Percentiles rank a stretch among this genome's conserved stretches.
These are phyloP conservation scores for Micronycteris hirsuta DNA, from an alignment of 2,113 vertebrate species.

Conservation along the genomic window DNA sequence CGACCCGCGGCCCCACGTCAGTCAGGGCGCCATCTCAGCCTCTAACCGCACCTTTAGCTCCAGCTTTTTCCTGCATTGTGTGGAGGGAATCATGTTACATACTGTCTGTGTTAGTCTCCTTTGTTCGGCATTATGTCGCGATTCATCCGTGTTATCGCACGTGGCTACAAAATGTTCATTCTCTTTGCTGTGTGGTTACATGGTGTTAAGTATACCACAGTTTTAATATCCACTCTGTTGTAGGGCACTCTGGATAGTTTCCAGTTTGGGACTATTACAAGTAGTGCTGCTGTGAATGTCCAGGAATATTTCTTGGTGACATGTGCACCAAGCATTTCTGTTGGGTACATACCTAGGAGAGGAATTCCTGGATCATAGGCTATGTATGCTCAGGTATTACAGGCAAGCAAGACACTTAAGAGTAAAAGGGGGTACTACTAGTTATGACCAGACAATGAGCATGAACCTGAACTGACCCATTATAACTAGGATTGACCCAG, in stretches of 20 bases:
- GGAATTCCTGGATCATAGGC: neutral
- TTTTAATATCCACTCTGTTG: neutral
- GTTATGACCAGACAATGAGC: neutral
- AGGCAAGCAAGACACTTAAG: neutral
- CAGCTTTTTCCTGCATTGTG: neutral
- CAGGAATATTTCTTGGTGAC: neutral
- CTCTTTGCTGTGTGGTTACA: neutral
- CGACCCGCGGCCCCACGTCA: too few species aligned
- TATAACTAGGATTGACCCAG: neutral
- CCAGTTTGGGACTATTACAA: neutral
- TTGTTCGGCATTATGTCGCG: neutral
- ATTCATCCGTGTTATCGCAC: neutral
- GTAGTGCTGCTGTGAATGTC: neutral
- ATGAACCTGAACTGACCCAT: neutral
- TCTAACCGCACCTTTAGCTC: neutral
- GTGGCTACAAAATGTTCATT: neutral
- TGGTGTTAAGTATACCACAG: neutral
- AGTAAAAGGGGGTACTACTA: neutral
- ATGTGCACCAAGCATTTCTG: neutral
- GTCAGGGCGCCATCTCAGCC: neutral
- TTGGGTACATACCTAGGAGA: neutral
- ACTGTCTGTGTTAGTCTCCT: neutral
- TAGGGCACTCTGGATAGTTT: neutral
- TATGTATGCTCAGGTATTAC: neutral
- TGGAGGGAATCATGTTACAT: neutral